Base-by-base conservation (phyloP, 2,797 vertebrate species). In the Phyllotis vaccarum region DNA sequence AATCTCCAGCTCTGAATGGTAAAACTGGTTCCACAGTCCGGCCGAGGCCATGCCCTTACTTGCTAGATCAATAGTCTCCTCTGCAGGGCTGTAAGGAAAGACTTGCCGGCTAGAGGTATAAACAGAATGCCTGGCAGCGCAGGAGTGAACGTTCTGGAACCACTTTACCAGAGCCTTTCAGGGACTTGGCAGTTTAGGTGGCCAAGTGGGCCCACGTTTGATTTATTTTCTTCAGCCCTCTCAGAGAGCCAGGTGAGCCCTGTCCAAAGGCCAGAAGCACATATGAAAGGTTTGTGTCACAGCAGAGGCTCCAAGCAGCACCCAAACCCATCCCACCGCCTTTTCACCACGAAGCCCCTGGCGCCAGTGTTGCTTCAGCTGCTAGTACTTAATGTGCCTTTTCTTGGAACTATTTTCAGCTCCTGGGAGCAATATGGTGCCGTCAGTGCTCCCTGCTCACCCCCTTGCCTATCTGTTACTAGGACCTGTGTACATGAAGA, bases 321-420 rank as follows among this genome's bases (percentile, higher is more conserved):
- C 95, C 96, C 72, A 93, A 96, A 64, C 60, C 85, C 95, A 89
- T 87, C 87, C 49, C n/a, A 68, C 60, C 12, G 27, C n/a, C 34
- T 72, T 89, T 66, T 64, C 87, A 75, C 43, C 31, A 66, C 4
- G 81, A 88, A 94, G 86, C 43, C 95, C 88, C 92, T 92, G 96
- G 96, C 91, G 27, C 94, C 86, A 13, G 49, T 95, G 95, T 96
- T 96, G 95, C 91, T 97, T 95, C 96, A 97, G 97, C 97, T 96
- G 97, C 85, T 94, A 80, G 93, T 91, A 46, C 95, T 98, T 97
- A 97, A n/a, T 74, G 85, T 85, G 93, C 87, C 49, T 93, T 91
- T 49, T 34, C 93, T 95, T 96, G 97, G 97, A 96, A 95, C 52
- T 22, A 2, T 64, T 92, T 88, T 88, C 91, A 49, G 94, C 87